Base-by-base conservation (phyloP, 2,888 invertebrate genomes). In the Lasioglossum villosulum region DNA sequence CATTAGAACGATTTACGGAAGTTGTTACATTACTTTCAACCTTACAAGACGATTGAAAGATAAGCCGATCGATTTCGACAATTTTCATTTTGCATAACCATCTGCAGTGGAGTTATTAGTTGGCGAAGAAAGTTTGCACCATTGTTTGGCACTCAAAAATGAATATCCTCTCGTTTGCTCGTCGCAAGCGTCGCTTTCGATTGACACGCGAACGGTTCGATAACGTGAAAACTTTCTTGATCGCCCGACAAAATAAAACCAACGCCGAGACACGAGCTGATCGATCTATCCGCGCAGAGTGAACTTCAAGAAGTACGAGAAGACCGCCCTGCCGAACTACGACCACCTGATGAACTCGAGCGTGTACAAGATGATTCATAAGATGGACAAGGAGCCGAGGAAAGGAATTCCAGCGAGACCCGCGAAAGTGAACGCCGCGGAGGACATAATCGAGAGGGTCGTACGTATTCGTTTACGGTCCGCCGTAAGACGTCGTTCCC, bases 261-360 rank as follows among this genome's bases (percentile, higher is more conserved):
- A n/a, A n/a, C 8, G 8, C 8, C 0, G 10, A n/a, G 23, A 23
- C 39, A 37, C 59, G 4, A 14, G 4, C 16, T 30, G 66, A 66
- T 66, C 34, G 66, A 66, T 34, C 66, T 19, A 34, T 30, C 16
- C 63, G 63, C 8, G 68, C 95, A 98, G 98, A 94, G 98, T 98
- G 82, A 98, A 98, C 96, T 98, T 98, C 95, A 97, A 98, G 96
- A 98, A 98, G 95, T 98, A 97, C 95, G 97, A 98, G 94, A 98
- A 98, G 92, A 94, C 92, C 52, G 91, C 90, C 78, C 97, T 97
- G 85, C 97, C 97, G 75, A 97, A 96, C 86, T 96, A 97, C 92
- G 97, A 97, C 90, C 97, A 97, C 94, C 96, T 98, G 89, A 97
- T 97, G 95, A 96, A 97, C 92, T 98, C 98, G 82, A 98, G 97